Conservation (phyloP, 2,888 invertebrate genomes). For the Aphodius sticticus region DNA sequence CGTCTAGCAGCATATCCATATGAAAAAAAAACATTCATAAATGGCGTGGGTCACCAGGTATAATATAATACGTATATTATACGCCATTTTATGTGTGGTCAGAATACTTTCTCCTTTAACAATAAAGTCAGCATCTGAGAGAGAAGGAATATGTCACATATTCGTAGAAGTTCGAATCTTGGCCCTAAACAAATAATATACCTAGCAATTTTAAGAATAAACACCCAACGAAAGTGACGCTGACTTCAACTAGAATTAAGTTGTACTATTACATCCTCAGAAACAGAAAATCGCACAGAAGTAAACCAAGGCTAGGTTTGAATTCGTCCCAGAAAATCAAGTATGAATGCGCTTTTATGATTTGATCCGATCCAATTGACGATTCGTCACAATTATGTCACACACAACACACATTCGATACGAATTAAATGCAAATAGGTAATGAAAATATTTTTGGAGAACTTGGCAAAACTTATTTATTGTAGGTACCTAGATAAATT, state of each 20-base stretch:
- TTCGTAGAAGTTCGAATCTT: neutral
- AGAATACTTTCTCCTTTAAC: neutral
- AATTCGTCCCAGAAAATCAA: neutral
- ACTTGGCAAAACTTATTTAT: too few species aligned
- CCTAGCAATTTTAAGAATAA: neutral
- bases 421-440: neutral
- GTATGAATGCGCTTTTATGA: neutral
- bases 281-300: neutral
- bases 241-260: neutral
- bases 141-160: too few species aligned
- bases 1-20: too few species aligned
- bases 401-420: neutral
- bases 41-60: constrained; percentile 1
- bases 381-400: neutral
- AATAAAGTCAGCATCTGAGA: neutral
- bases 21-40: too few species aligned
- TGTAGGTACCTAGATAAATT: too few species aligned
- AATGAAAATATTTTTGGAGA: neutral
- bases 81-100: neutral
- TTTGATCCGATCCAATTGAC: neutral
- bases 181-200: neutral
- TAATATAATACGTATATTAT: too few species aligned
- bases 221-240: neutral
- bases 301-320: neutral
- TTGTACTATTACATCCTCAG: too few species aligned